Evolutionary conservation across 2,797 vertebrate genomes (phyloP), one percentile per base, ranked within the genome.

Genomic region (Enteromius thamalakanensis): DNA sequence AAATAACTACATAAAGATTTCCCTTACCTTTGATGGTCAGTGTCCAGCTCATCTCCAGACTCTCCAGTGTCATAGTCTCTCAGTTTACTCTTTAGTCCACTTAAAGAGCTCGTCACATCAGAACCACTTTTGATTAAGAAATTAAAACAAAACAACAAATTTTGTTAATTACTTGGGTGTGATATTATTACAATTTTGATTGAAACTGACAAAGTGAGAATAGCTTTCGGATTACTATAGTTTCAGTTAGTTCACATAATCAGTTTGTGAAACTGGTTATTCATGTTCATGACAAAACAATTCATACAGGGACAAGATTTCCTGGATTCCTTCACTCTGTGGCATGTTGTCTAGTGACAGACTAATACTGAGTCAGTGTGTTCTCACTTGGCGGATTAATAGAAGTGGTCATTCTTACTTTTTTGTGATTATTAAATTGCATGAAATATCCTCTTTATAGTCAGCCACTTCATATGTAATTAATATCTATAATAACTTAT

Each of bases 31-130:
- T 93, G 90, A 90, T 95, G 95, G 82, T 97, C 94, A 2, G 94
- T 92, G 23, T 95, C 96, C 87, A 97, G 89, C 69, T 97, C 96
- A 14, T 97, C 96, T 3, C 94, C 96, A 40, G 96, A 98, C 81
- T 97, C 96, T 0, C 93, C 94, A 0, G 93, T 94, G 0, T 95
- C 95, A 49, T 95, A 95, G 80, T 93, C 94, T 90, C 91, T 95
- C 12, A 87, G 68, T 29, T 90, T 92, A 85, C 92, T 88, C 11
- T 90, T 89, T 26, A 87, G 82, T 1, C 84, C 90, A 29, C 82
- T 87, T 7, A 76, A 23, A 11, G 86, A 79, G 67, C 87, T 88
- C 47, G 84, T 84, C 49, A 85, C 29, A 11, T 87, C 87, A 15
- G 87, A 88, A 78, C 65, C 26, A 1, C 85, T 86, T 69, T 17